Base-by-base conservation (phyloP, 2,113 vertebrate species). In the Panthera tigris region DNA sequence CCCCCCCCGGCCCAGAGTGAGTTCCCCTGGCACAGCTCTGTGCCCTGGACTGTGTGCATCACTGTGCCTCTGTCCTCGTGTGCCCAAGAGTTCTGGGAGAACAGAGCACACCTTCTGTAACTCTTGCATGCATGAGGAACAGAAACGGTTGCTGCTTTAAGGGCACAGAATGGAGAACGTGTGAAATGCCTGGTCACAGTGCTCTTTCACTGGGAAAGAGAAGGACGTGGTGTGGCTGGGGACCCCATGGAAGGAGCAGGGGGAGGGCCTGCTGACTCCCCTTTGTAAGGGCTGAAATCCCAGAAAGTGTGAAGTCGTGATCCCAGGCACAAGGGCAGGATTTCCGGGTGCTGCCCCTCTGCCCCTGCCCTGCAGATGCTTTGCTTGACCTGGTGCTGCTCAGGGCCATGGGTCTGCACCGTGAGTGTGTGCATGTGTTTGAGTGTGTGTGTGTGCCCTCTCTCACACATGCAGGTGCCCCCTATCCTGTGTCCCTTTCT, bases 401-500 rank as follows among this genome's bases (percentile, higher is more conserved):
- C 19, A 36, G 61, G n/a, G 19, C 41, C n/a, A 10, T 96, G 89
- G 27, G 2, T 76, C 25, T 94, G 63, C 29, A 0, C 13, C 2
- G 36, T n/a, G 41, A 45, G 55, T 50, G 33, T 27, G 45, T 6
- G 7, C 31, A 45, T 0, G 13, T 12, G 45, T 8, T 11, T 29
- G 65, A 0, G 19, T 29, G 18, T 11, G 19, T 2, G 48, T 7
- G 91, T 95, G 93, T 93, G 93, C 13, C 39, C 87, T 76, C 71
- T 63, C 25, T 73, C 65, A 82, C 97, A 98, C 76, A 92, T n/a
- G 92, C 91, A 97, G 92, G 96, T 96, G 27, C 92, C 80, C 94
- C 94, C 4, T 16, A 14, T 29, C 95, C 98, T 83, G 52, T 69
- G 50, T 66, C 83, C 98, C 98, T 99, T 98, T 98, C 98, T 98